phyloP scores from a whole-genome alignment of 2,797 vertebrate genomes.

The Diceros bicornis region DNA sequence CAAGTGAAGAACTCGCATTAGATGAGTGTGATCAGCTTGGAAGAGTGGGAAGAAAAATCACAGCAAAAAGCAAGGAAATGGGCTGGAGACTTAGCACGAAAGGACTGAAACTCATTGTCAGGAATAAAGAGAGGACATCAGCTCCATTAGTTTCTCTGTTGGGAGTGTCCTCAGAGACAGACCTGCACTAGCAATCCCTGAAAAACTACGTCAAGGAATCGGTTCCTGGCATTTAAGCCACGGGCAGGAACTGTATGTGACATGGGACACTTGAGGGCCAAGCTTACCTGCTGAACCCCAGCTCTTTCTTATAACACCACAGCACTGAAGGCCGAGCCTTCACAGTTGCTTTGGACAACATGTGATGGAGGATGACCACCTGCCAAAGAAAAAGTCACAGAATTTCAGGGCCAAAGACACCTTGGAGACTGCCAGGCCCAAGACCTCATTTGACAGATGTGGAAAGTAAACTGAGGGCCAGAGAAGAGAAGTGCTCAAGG shows the following conservation, averaged over 20 bases:
- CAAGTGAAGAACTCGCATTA: neutral
- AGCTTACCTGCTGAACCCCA: conserved; percentile 97
- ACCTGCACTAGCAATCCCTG: neutral
- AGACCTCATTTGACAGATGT: neutral
- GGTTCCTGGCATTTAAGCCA: neutral
- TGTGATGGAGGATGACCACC: conserved; percentile 99
- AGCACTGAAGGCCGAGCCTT: conserved; percentile 96
- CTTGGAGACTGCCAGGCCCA: neutral
- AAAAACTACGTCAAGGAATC: neutral
- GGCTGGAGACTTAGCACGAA: neutral
- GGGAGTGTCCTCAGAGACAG: neutral
- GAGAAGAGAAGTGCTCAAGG: neutral
- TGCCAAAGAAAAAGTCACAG: conserved; percentile 83
- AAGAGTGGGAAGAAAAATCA: conserved; percentile 12
- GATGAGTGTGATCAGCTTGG: neutral
- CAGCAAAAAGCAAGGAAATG: neutral
- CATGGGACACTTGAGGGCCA: neutral
- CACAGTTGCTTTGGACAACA: conserved; percentile 97
- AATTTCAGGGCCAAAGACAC: neutral
- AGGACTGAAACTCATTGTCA: neutral
- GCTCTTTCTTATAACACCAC: conserved; percentile 99
- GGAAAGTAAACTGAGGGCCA: neutral
- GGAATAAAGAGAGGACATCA: neutral
- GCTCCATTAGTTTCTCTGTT: neutral
- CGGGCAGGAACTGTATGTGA: neutral